Conservation (phyloP, 2,113 vertebrate species). For the Ctenomys sociabilis region DNA sequence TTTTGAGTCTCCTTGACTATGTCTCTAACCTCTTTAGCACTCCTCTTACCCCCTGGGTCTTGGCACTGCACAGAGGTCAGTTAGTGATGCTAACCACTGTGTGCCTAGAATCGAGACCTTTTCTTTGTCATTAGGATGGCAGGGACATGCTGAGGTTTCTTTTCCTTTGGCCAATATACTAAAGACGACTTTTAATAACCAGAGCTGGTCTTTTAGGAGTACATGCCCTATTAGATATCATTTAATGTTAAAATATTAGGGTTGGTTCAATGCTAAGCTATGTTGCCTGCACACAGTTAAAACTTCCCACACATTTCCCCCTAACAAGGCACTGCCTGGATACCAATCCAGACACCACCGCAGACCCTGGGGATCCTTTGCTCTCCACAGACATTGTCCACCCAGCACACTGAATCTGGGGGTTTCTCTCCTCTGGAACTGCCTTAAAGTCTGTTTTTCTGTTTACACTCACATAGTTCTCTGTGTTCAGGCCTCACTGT, state of each 20-base stretch:
- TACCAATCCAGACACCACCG: background rate
- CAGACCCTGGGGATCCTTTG: background rate
- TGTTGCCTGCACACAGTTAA: background rate
- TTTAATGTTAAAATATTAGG: constrained; percentile 1
- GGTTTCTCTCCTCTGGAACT: background rate
- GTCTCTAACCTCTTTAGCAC: constrained; percentile 36
- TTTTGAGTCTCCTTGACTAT: constrained; percentile 57
- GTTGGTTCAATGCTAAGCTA: background rate
- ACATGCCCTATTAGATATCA: background rate
- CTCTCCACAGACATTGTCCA: background rate
- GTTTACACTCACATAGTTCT: background rate
- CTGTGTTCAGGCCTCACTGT: background rate
- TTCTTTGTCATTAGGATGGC: background rate
- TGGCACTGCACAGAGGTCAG: constrained; percentile 45
- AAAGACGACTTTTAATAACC: constrained; percentile 29
- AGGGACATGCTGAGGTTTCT: constrained; percentile 17
- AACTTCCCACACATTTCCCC: background rate
- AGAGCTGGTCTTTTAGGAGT: background rate
- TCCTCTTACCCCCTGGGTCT: constrained; percentile 16
- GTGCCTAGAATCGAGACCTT: background rate
- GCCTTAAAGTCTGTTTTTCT: background rate
- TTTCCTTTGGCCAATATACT: constrained; percentile 33
- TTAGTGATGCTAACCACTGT: constrained; percentile 46
- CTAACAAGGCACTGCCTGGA: background rate
- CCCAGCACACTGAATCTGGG: background rate